Base-by-base conservation (phyloP, 2,888 invertebrate genomes). In the Aporophyla lueneburgensis region DNA sequence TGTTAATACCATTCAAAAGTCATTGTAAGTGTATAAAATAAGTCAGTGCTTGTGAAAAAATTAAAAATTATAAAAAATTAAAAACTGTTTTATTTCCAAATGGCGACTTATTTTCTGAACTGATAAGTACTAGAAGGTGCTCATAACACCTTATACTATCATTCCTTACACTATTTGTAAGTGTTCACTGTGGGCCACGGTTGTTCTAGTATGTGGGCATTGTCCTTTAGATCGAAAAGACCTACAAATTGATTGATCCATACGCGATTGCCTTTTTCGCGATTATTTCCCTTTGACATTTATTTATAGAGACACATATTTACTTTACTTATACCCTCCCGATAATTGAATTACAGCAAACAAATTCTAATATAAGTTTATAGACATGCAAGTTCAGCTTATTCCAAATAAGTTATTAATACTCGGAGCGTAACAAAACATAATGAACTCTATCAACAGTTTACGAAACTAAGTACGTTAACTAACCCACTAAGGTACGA, bases 361-460 rank as follows among this genome's bases (percentile, higher is more conserved):
- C 59, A 14, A 54, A n/a, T 58, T 43, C 59, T 51, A 46, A 71
- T 63, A 68, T 49, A 75, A 65, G 62, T 68, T 59, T n/a, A n/a
- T n/a, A 58, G n/a, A 58, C 19, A 53, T 71, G 51, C 46, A 74
- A 79, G 54, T 69, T 59, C 5, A 65, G n/a, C 70, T 80, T 82
- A 61, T 77, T 81, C 59, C 63, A 77, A 76, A 85, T 84, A 82
- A 72, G 76, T 86, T 78, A 43, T 62, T 51, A 75, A 24, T 16
- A 53, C n/a, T 53, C 27, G 21, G 63, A 67, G 66, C 69, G 62
- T 70, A 84, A 80, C 72, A 74, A 81, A 83, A 79, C 78, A 75
- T 78, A 75, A 74, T 80, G 78, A 87, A 81, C 73, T 85, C 65
- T 74, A 80, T 82, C 70, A 87, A 71, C 72, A 81, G 82, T 85